A percentile compares a stretch with the other conserved stretches of the same genome.
phyloP scores from a whole-genome alignment of 1,140 invertebrate species.

The Zaprionus ornatus region DNA sequence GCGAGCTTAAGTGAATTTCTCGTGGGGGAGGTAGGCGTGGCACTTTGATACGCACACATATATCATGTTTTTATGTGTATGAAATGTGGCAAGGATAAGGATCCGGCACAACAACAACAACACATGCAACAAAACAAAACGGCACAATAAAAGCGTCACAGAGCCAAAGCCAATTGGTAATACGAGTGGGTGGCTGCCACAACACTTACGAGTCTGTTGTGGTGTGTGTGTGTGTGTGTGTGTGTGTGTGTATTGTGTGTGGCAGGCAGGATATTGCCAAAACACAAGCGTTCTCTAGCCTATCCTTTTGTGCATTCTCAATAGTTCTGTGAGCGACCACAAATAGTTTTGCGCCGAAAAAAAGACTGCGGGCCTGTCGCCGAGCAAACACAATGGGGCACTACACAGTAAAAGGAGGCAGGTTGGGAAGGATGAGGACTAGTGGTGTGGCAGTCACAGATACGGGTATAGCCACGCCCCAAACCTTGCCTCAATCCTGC shows the following conservation, averaged over 20 bases:
- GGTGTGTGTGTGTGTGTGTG: background rate
- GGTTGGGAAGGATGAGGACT: background rate
- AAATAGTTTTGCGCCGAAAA: slow-evolving; percentile 37
- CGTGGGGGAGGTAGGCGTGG: background rate
- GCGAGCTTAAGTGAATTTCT: slow-evolving; percentile 15
- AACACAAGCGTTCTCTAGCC: slow-evolving; percentile 23
- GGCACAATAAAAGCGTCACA: slow-evolving; percentile 27
- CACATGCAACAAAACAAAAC: background rate
- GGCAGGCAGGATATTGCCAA: slow-evolving; percentile 35
- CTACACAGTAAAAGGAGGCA: background rate
- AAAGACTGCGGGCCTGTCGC: slow-evolving; percentile 12
- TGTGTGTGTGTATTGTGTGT: slow-evolving; percentile 8
- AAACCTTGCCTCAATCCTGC: background rate
- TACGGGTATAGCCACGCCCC: background rate
- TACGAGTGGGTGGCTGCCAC: slow-evolving; percentile 29
- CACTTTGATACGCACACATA: slow-evolving; percentile 20
- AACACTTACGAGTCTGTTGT: slow-evolving; percentile 3
- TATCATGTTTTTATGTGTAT: slow-evolving; percentile 32
- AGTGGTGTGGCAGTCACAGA: background rate
- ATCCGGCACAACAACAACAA: background rate
- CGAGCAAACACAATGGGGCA: slow-evolving; percentile 28
- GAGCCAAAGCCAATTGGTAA: slow-evolving; percentile 30
- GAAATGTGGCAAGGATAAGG: slow-evolving; percentile 9
- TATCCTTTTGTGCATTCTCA: slow-evolving; percentile 38
- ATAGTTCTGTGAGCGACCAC: slow-evolving; percentile 35